Percentiles rank a stretch among this genome's conserved stretches.
Evolutionary conservation across 2,888 invertebrate genomes (phyloP).

Genomic region (Cecidostiba fungosa): DNA sequence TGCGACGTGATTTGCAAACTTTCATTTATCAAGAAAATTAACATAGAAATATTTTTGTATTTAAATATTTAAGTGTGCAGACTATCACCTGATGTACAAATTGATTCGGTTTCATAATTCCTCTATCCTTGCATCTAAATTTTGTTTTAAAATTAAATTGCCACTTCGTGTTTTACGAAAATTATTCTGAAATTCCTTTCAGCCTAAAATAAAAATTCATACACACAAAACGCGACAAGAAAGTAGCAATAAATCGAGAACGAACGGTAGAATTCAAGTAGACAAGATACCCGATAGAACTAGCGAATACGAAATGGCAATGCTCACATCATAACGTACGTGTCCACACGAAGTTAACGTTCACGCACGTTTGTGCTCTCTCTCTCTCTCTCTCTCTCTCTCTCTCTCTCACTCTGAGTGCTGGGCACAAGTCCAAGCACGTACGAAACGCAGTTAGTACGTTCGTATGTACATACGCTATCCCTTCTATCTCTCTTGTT

Average conservation of each 20-base stretch:
- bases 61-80: not conserved
- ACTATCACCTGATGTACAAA: not conserved
- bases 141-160: not conserved
- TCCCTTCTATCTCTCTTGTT: conserved; percentile 49
- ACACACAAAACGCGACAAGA: not conserved
- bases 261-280: conserved; percentile 3
- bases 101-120: not conserved
- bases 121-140: not conserved
- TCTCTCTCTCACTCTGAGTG: not conserved
- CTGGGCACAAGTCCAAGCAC: conserved; percentile 60
- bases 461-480: conserved; percentile 56
- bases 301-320: conserved; percentile 41
- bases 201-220: not conserved
- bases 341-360: conserved; percentile 43
- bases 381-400: not conserved
- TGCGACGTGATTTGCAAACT: not conserved
- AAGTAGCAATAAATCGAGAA: not conserved
- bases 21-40: not conserved
- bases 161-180: not conserved
- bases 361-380: conserved; percentile 30
- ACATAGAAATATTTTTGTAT: not conserved
- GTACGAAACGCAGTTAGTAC: conserved; percentile 60
- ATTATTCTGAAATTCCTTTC: not conserved
- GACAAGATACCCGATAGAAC: not conserved
- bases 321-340: conserved; percentile 58